Evolutionary conservation across 2,113 vertebrate genomes (phyloP), one percentile per base, ranked within the genome.

Genomic region (Pachycephala philippinensis): DNA sequence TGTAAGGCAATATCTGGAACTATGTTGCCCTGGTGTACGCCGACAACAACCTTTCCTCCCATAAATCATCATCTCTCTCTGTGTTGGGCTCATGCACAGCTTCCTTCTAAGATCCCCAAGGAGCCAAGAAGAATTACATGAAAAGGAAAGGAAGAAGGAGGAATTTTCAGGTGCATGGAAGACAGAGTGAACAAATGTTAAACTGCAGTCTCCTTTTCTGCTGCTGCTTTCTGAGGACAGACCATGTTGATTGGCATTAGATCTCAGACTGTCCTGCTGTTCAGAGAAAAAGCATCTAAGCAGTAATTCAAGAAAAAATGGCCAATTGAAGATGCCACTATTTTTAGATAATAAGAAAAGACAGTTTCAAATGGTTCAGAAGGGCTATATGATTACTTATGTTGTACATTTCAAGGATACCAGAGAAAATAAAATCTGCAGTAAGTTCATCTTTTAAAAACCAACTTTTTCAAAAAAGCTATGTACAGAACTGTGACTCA

Each of bases 21-120:
- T n/a, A n/a, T n/a, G n/a, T n/a, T n/a, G n/a, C n/a, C n/a, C n/a
- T n/a, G n/a, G n/a, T n/a, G n/a, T n/a, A n/a, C n/a, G n/a, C n/a
- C n/a, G n/a, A n/a, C n/a, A n/a, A n/a, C n/a, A 91, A 42, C 1
- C 21, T 81, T 91, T 23, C 7, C 3, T 79, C 12, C 9, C 17
- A 37, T 56, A 49, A 68, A 39, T 56, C 13, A 76, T 6, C n/a
- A 71, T 74, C 47, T 69, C 47, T 45, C 24, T n/a, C 14, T 64
- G 11, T 1, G 1, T 15, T 4, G 2, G 28, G 11, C 16, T 75
- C 4, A 0, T 26, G 7, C 30, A 26, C 21, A 47, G 5, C 8
- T 83, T 90, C 23, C 16, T 90, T 61, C 28, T 50, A 37, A 80
- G 28, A 45, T 4, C 9, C 13, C 13, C 28, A 20, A 28, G 53